These are phyloP conservation scores for Papilio dardanus DNA, from an alignment of 1,140 invertebrate genomes.

Conservation along the genomic window DNA sequence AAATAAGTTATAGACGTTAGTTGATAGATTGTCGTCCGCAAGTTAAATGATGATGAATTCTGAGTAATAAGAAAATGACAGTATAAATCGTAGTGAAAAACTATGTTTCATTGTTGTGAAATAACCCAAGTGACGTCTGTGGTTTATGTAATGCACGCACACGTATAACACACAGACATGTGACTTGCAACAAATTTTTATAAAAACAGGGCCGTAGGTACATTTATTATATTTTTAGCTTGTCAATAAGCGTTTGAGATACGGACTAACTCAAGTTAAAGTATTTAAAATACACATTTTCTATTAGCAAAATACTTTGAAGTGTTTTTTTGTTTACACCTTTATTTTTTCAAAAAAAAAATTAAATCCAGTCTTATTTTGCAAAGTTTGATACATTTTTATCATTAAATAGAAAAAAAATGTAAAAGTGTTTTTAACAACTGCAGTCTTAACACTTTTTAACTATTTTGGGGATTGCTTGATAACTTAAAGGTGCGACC, in stretches of 20 bases:
- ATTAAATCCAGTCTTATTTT: no score
- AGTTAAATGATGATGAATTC: conserved; percentile 9
- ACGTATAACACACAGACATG: not conserved
- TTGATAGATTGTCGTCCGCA: not conserved
- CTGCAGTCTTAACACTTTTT: not conserved
- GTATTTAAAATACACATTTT: not conserved
- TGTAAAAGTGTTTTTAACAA: no score
- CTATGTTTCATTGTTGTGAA: conserved; percentile 4
- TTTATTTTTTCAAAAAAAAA: no score
- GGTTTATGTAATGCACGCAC: not conserved
- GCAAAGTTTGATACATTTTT: no score
- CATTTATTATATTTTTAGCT: not conserved
- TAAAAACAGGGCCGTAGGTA: not conserved
- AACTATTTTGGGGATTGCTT: no score
- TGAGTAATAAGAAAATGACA: conserved; percentile 3
- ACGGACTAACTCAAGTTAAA: not conserved
- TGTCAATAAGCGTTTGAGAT: not conserved
- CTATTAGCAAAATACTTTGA: not conserved
- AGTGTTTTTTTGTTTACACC: not conserved
- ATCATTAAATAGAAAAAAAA: no score
- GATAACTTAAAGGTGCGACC: not conserved
- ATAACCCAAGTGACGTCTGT: not conserved
- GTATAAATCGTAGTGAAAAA: conserved; percentile 3
- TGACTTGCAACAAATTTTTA: conserved; percentile 1
- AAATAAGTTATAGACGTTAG: not conserved